Evolutionary conservation across 2,113 vertebrate species (phyloP), one percentile per base, ranked within the genome.

Genomic region (Spilogale gracilis): DNA sequence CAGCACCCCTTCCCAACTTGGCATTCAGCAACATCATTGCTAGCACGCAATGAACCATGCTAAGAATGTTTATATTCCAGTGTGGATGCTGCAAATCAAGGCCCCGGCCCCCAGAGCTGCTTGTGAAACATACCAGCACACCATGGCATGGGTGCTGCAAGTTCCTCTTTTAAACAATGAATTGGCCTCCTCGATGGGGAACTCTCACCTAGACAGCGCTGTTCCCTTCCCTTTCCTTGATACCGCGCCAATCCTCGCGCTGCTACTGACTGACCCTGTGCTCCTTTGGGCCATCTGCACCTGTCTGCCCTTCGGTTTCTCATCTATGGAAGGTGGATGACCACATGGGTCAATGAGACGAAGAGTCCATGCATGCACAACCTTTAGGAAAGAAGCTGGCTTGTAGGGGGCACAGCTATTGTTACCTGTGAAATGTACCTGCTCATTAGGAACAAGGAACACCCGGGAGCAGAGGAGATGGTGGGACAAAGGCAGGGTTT

Each of bases 41-140:
- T 0, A 48, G 67, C 0, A 0, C 1, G 2, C 61, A 23, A 27
- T 38, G 18, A 48, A 43, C 52, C 65, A 3, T 6, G 4, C 13
- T 16, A 14, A 76, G 52, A 85, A 17, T 4, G 45, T 52, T 61
- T 30, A 18, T 23, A 30, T 5, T 21, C 32, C 10, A 3, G 38
- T 67, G 54, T 4, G 5, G 0, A n/a, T 43, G 13, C 27, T 17
- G 6, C 11, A 27, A 54, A 9, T 43, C 27, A 23, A 38, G 30
- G 12, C 16, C 14, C 18, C 45, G 6, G 1, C 2, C 17, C 74
- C 21, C 18, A 43, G n/a, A 52, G 69, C 9, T 21, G 13, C 32
- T 3, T 27, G 84, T 8, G 69, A 20, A 43, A 27, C 69, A 63
- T 5, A 25, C n/a, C 54, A 67, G 74, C 63, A 94, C 30, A 21